Base-by-base conservation (phyloP, 2,113 vertebrate genomes). In the Theristicus caerulescens region DNA sequence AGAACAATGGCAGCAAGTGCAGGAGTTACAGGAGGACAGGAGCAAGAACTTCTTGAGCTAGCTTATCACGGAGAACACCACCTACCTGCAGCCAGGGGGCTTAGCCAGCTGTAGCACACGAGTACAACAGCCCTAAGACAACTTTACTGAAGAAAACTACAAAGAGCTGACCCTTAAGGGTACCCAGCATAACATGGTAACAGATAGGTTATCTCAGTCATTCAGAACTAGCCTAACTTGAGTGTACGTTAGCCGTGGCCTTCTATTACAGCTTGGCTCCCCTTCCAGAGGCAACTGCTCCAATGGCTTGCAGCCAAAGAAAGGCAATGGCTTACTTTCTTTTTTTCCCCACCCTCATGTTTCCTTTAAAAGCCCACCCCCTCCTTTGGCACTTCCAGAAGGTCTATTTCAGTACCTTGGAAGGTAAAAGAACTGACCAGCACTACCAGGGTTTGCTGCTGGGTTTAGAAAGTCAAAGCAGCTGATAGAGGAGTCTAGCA, bases 271-370 rank as follows among this genome's bases (percentile, higher is more conserved):
- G 15, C 16, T 44, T 55, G 31, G 26, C 36, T 81, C 52, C 24
- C 11, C 59, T 66, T 73, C 32, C 51, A 89, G 77, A 88, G 46
- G 20, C 29, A 87, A 72, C 15, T 52, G 20, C 38, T 71, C 32
- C 44, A 59, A 15, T 1, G 7, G 25, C 21, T 55, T 31, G n/a
- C 47, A 47, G n/a, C 11, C 44, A 29, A 19, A 72, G 58, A 22
- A 54, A 58, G 31, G 26, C 27, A 86, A 58, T 7, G 4, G 10
- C 24, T 83, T 46, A 44, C 17, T n/a, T 51, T 7, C 15, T 47
- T 79, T 44, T 32, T 15, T 13, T 4, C 2, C 10, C 27, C 27
- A 6, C 34, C 11, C 10, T 7, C 2, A 0, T 1, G 3, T 24
- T 59, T 67, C 52, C 32, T 36, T 70, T 32, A 36, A 82, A 74